phyloP scores from a whole-genome alignment of 2,888 invertebrate species.

The Drosophila kokeensis region DNA sequence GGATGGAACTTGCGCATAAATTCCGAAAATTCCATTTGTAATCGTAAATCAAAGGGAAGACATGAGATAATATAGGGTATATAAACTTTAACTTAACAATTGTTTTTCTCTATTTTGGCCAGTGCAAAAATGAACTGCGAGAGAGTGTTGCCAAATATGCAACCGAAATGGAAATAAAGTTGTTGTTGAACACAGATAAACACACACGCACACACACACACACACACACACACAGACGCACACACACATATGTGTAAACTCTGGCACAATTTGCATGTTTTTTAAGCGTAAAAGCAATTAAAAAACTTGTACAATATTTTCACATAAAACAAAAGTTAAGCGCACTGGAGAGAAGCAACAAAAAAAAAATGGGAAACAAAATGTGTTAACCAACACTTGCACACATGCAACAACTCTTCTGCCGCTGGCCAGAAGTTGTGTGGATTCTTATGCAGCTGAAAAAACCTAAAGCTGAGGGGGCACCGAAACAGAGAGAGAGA shows the following conservation, averaged over 20 bases:
- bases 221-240: slow-evolving; percentile 9
- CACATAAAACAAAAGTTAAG: slow-evolving; percentile 70
- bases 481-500: neutral
- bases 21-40: slow-evolving; percentile 44
- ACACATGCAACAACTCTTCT: neutral
- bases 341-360: slow-evolving; percentile 13
- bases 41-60: slow-evolving; percentile 46
- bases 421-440: slow-evolving; percentile 15
- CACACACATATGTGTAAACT: slow-evolving; percentile 9
- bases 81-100: slow-evolving; percentile 27
- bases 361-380: slow-evolving; percentile 14
- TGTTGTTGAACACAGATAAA: slow-evolving; percentile 43
- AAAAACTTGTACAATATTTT: slow-evolving; percentile 74
- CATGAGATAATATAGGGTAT: neutral
- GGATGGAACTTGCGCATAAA: slow-evolving; percentile 31
- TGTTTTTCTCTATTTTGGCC: slow-evolving; percentile 16
- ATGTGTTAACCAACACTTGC: slow-evolving; percentile 50
- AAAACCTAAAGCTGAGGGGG: slow-evolving; percentile 35
- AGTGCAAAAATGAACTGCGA: slow-evolving; percentile 37
- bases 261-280: slow-evolving; percentile 53
- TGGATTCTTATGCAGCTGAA: slow-evolving; percentile 14
- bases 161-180: slow-evolving; percentile 54
- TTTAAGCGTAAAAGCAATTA: slow-evolving; percentile 70
- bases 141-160: slow-evolving; percentile 35
- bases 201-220: neutral